phyloP scores from a whole-genome alignment of 1,140 invertebrate species.

The Sitodiplosis mosellana region DNA sequence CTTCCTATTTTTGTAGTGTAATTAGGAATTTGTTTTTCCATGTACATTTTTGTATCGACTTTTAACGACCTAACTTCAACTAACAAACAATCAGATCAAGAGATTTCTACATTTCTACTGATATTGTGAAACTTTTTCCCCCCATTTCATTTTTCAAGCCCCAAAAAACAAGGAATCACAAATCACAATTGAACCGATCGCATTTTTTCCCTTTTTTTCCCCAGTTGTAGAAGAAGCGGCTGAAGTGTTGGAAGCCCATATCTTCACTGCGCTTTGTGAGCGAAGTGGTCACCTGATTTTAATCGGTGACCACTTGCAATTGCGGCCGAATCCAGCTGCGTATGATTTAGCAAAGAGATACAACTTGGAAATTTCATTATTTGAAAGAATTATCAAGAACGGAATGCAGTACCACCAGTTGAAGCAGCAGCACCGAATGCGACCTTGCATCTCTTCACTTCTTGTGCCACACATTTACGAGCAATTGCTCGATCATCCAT shows the following conservation, averaged over 20 bases:
- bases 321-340: constrained; percentile 43
- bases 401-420: constrained; percentile 31
- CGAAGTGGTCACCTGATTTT: constrained; percentile 62
- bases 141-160: no score
- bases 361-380: constrained; percentile 49
- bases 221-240: constrained; percentile 67
- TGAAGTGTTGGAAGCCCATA: constrained; percentile 62
- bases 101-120: no score
- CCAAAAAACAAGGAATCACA: no score
- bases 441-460: constrained; percentile 38
- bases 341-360: constrained; percentile 35
- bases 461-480: constrained; percentile 41
- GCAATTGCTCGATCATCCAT: constrained; percentile 31
- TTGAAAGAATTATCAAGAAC: constrained; percentile 50
- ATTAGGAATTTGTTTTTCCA: no score
- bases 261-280: constrained; percentile 47
- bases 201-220: no score
- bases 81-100: no score
- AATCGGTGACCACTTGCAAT: constrained; percentile 63
- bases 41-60: no score
- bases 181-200: no score
- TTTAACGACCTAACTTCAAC: no score
- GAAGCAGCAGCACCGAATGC: constrained; percentile 44
- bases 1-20: no score
- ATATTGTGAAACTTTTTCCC: no score